A percentile compares a stretch with the other conserved stretches of the same genome.
phyloP scores from a whole-genome alignment of 1,140 invertebrate species.

The Listronotus oregonensis region DNA sequence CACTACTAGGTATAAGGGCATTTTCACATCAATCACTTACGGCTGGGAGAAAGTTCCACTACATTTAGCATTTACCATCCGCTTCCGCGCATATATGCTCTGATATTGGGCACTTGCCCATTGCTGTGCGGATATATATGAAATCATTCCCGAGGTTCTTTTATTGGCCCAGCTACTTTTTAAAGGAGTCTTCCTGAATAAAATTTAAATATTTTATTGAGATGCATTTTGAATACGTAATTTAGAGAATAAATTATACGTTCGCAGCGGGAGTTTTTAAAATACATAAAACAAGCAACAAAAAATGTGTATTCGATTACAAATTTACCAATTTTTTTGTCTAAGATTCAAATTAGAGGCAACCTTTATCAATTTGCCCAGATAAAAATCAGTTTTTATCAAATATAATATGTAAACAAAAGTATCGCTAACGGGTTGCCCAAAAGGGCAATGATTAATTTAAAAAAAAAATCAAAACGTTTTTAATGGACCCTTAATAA shows the following conservation, averaged over 20 bases:
- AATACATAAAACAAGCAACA: too few species aligned
- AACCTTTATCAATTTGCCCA: too few species aligned
- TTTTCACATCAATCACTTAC: conserved; percentile 56
- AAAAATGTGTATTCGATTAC: too few species aligned
- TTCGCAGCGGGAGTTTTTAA: too few species aligned
- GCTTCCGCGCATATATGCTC: conserved; percentile 47
- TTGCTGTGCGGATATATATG: conserved; percentile 35
- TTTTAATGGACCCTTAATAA: too few species aligned
- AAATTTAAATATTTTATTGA: conserved; percentile 34
- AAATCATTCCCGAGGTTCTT: conserved; percentile 25
- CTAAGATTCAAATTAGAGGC: too few species aligned
- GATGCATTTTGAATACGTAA: conserved; percentile 20
- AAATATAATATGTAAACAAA: too few species aligned
- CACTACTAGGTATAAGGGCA: conserved; percentile 53
- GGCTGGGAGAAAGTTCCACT: conserved; percentile 56
- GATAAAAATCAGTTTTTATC: too few species aligned
- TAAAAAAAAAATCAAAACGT: too few species aligned
- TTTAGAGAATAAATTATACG: background rate
- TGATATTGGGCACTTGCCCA: conserved; percentile 47
- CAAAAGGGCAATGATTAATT: too few species aligned
- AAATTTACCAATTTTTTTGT: too few species aligned
- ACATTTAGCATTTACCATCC: conserved; percentile 55
- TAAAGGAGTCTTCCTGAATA: conserved; percentile 35
- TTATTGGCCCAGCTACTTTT: conserved; percentile 24
- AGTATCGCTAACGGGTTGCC: too few species aligned